Evolutionary conservation across 1,140 invertebrate species (phyloP).

Genomic region (Leucophenga varia): DNA sequence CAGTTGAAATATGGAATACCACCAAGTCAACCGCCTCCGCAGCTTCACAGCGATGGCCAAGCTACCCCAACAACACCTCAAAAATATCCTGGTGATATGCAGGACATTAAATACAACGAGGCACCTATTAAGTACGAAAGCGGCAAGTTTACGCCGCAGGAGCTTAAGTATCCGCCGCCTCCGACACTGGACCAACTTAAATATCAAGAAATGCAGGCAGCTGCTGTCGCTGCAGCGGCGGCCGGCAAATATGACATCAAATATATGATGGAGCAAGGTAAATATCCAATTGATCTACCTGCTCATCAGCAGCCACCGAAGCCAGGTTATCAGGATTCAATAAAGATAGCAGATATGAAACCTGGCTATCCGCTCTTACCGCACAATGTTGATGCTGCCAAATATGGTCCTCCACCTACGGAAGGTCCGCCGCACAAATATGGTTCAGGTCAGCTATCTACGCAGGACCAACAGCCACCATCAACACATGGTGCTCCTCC

Average conservation of each 20-base stretch:
- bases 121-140: conserved; percentile 31
- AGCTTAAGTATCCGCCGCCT: conserved; percentile 48
- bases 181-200: conserved; percentile 44
- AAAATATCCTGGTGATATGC: conserved; percentile 48
- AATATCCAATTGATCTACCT: conserved; percentile 39
- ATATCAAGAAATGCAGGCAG: conserved; percentile 52
- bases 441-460: conserved; percentile 13
- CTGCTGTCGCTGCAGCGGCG: conserved; percentile 31
- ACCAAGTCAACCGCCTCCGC: conserved; percentile 34
- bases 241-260: conserved; percentile 54
- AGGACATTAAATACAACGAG: conserved; percentile 46
- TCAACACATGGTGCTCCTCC: conserved; percentile 34
- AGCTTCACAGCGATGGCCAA: conserved; percentile 39
- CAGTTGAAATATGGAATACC: conserved; percentile 42
- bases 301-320: conserved; percentile 25
- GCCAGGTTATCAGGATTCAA: conserved; percentile 35
- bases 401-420: conserved; percentile 7
- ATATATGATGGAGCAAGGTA: conserved; percentile 47
- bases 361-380: conserved; percentile 37
- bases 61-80: conserved; percentile 26
- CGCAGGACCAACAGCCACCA: conserved; percentile 22
- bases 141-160: conserved; percentile 39
- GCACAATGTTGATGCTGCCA: conserved; percentile 22
- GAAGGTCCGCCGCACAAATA: conserved; percentile 34
- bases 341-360: conserved; percentile 51